phyloP scores from a whole-genome alignment of 2,113 vertebrate species.

The Gnathonemus longibarbis region DNA sequence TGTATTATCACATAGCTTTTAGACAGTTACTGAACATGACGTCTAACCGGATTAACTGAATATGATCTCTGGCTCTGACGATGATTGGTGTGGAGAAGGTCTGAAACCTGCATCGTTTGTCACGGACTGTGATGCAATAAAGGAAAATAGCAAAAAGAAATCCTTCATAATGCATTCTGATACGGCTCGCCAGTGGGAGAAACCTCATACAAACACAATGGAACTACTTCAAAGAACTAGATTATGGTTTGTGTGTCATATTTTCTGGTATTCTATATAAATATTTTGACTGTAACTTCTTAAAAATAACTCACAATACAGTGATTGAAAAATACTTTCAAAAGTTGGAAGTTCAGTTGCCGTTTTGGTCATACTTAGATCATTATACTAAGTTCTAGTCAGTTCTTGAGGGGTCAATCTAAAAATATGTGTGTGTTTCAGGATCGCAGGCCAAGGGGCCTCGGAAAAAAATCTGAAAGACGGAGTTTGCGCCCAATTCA shows the following conservation, averaged over 20 bases:
- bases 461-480: constrained; percentile 74
- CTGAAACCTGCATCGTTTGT: not conserved
- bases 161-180: not conserved
- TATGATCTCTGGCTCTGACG: not conserved
- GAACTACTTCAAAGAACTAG: not conserved
- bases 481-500: constrained; percentile 75
- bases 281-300: not conserved
- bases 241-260: not conserved
- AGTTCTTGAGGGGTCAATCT: not conserved
- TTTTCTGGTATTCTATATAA: not conserved
- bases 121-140: not conserved
- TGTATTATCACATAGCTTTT: not conserved
- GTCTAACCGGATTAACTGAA: not conserved
- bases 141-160: not conserved
- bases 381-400: not conserved
- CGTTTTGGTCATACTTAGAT: not conserved
- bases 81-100: not conserved
- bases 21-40: not conserved
- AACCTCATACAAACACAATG: not conserved
- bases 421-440: constrained; percentile 32
- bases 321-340: not conserved
- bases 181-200: not conserved
- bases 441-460: constrained; percentile 75
- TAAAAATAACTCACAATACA: not conserved
- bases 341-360: not conserved